Percentiles rank a stretch among this genome's conserved stretches.
Conservation (phyloP, 2,113 vertebrate species). For the Phylloscopus whistleri region DNA sequence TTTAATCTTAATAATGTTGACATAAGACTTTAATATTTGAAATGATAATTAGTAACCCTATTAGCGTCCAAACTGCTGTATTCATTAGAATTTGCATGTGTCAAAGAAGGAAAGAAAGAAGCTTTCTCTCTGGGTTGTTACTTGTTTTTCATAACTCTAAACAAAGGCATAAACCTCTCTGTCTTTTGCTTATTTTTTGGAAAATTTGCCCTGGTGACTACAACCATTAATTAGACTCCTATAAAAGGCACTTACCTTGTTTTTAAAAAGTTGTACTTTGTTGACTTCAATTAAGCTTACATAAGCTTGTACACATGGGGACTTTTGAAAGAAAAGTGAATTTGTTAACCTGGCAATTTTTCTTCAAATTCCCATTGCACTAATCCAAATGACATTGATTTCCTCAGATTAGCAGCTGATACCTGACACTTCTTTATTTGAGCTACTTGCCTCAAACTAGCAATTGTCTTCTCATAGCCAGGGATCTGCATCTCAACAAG, state of each 20-base stretch:
- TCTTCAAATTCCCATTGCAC: background rate
- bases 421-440: background rate
- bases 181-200: background rate
- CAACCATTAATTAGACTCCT: background rate
- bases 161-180: background rate
- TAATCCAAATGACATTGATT: slow-evolving; percentile 43
- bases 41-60: background rate
- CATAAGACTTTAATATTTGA: background rate
- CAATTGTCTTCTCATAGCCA: background rate
- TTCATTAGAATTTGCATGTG: background rate
- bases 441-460: background rate
- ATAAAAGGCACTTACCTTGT: background rate
- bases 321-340: background rate
- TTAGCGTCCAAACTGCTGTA: background rate
- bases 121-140: background rate
- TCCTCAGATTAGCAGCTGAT: background rate
- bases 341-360: slow-evolving; percentile 6
- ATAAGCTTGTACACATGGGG: background rate
- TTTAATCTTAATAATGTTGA: background rate
- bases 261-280: background rate
- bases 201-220: background rate
- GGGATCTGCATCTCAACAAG: background rate
- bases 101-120: background rate
- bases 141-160: background rate
- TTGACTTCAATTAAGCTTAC: slow-evolving; percentile 37